Conservation (phyloP, 1,140 invertebrate species). For the Drosophila bifasciata region DNA sequence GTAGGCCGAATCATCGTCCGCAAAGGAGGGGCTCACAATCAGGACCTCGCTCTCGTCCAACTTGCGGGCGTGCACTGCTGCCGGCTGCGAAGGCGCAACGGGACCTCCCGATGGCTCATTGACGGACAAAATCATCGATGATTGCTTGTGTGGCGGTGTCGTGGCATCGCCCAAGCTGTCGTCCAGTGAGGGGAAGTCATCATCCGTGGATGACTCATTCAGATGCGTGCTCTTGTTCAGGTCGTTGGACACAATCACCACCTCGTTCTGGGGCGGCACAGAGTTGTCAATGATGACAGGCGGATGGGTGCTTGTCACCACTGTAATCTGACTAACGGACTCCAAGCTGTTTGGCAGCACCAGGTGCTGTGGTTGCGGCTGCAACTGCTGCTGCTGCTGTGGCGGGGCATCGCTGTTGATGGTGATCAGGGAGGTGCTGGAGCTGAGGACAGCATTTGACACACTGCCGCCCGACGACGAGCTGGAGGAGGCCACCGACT, state of each 20-base stretch:
- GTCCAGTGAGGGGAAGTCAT: conserved; percentile 90
- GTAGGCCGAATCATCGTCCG: conserved; percentile 77
- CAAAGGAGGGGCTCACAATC: conserved; percentile 89
- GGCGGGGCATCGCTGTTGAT: conserved; percentile 76
- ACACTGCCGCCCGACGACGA: conserved; percentile 53
- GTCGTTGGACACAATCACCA: conserved; percentile 91
- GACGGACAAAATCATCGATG: conserved; percentile 75
- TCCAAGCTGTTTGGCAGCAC: conserved; percentile 88
- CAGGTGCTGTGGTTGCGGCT: conserved; percentile 53
- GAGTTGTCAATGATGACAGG: conserved; percentile 88
- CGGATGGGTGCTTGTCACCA: conserved; percentile 92
- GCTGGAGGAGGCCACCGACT: conserved; percentile 67
- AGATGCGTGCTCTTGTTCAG: conserved; percentile 87
- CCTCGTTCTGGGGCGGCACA: conserved; percentile 86
- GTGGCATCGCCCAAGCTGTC: conserved; percentile 89
- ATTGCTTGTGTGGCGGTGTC: conserved; percentile 83
- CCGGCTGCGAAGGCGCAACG: conserved; percentile 75
- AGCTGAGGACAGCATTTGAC: conserved; percentile 61
- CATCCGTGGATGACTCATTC: conserved; percentile 88
- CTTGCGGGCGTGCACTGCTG: conserved; percentile 84
- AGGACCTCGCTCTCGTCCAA: conserved; percentile 93
- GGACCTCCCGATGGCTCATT: conserved; percentile 49
- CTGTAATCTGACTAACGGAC: conserved; percentile 90
- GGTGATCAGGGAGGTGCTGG: conserved; percentile 78
- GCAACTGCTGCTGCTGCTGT: conserved; percentile 36